Evolutionary conservation across 2,888 invertebrate species (phyloP).

Genomic region (Anthrax anthrax): DNA sequence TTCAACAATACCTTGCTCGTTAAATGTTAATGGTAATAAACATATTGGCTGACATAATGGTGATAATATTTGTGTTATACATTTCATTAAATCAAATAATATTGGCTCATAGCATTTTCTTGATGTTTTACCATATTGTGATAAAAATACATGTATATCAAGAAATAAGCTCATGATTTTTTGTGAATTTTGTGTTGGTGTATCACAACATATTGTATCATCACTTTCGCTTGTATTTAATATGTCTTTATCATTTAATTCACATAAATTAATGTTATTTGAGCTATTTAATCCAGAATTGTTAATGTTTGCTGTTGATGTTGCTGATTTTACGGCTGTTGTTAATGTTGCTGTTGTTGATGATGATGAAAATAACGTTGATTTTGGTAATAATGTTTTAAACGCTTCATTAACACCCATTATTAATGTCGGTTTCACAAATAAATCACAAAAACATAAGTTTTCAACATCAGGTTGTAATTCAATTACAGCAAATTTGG

Average conservation of each 20-base stretch:
- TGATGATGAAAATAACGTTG: neutral
- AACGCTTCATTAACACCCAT: conserved; percentile 30
- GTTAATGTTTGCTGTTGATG: neutral
- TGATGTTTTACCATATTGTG: conserved; percentile 25
- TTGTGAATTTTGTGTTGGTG: conserved; percentile 20
- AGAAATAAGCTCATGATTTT: conserved; percentile 32
- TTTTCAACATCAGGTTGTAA: conserved; percentile 6
- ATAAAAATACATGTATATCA: conserved; percentile 30
- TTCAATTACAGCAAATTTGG: conserved; percentile 29
- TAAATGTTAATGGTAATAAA: conserved; percentile 24
- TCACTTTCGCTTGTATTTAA: conserved; percentile 6
- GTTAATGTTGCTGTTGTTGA: no score
- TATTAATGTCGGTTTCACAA: conserved; percentile 24
- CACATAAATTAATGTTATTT: conserved; percentile 7
- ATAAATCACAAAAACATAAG: conserved; percentile 23
- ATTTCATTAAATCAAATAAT: conserved; percentile 21
- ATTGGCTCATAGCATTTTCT: conserved; percentile 19
- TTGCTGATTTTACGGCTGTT: no score
- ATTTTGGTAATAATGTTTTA: conserved; percentile 19
- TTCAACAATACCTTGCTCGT: conserved; percentile 29
- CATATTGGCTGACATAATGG: conserved; percentile 24
- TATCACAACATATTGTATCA: conserved; percentile 9
- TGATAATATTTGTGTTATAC: conserved; percentile 24
- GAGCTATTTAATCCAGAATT: conserved; percentile 5
- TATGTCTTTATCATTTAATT: conserved; percentile 9